phyloP scores from a whole-genome alignment of 2,113 vertebrate genomes.

The Hippocampus comes region DNA sequence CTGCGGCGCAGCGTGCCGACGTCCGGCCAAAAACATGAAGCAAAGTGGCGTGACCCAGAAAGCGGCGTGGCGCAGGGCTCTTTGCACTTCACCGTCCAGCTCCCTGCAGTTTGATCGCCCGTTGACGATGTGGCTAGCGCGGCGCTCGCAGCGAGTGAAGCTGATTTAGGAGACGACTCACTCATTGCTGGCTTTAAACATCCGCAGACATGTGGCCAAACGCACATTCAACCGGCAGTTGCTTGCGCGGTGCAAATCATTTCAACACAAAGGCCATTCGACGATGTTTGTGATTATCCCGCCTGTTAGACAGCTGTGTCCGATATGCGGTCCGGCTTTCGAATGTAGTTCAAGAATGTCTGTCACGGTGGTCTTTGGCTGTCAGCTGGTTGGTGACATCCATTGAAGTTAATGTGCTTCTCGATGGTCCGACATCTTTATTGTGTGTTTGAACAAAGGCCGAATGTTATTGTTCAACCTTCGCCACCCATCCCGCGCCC shows the following conservation, averaged over 20 bases:
- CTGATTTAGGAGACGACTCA: not conserved
- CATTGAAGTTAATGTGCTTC: too few species aligned
- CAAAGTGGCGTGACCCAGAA: not conserved
- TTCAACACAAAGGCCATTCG: too few species aligned
- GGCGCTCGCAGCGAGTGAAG: not conserved
- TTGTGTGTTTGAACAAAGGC: slow-evolving; percentile 26
- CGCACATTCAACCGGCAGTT: not conserved
- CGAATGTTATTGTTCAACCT: slow-evolving; percentile 4
- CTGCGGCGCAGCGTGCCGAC: not conserved
- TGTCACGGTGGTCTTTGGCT: too few species aligned
- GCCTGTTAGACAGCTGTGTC: too few species aligned
- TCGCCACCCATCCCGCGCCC: slow-evolving; percentile 54
- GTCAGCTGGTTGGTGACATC: too few species aligned
- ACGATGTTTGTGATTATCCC: too few species aligned
- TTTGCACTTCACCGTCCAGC: not conserved
- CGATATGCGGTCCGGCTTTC: too few species aligned
- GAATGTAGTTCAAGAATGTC: too few species aligned
- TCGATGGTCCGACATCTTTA: slow-evolving; percentile 20
- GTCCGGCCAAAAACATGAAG: not conserved
- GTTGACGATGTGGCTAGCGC: not conserved
- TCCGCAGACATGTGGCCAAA: not conserved
- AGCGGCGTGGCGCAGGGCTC: not conserved
- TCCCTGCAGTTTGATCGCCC: not conserved
- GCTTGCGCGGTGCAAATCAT: too few species aligned
- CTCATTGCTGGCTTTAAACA: not conserved